Percentiles rank a stretch among this genome's conserved stretches.
phyloP scores from a whole-genome alignment of 1,140 invertebrate species.

The Steinernema khuongi region DNA sequence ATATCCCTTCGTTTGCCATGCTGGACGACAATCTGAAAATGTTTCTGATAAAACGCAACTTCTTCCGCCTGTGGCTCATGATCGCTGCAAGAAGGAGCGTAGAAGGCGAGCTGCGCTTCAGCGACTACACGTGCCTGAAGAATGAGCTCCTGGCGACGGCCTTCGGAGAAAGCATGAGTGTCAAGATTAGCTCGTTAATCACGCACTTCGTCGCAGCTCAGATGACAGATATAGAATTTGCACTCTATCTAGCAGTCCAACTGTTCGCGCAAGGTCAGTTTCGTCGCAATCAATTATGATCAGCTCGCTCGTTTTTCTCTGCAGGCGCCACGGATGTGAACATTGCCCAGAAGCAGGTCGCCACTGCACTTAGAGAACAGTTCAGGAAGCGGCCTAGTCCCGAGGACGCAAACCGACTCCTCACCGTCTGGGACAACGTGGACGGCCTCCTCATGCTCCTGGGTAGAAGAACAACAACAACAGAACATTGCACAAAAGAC shows the following conservation, averaged over 20 bases:
- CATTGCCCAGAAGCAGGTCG: neutral
- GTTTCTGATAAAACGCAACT: neutral
- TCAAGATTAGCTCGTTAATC: neutral
- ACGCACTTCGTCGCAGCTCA: neutral
- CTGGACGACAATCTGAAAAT: neutral
- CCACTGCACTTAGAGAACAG: neutral
- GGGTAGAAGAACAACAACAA: neutral
- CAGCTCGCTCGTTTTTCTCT: neutral
- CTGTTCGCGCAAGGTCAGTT: neutral
- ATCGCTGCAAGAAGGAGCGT: neutral
- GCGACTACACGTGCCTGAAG: neutral
- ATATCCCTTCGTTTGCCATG: neutral
- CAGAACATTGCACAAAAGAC: neutral
- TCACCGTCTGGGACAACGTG: neutral
- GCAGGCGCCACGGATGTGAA: neutral
- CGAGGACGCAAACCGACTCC: neutral
- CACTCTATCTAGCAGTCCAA: neutral
- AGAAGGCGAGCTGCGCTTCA: neutral
- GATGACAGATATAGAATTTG: conserved; percentile 1
- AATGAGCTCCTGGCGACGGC: neutral
- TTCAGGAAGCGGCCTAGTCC: neutral
- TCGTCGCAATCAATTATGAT: neutral
- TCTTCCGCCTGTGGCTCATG: conserved; percentile 3
- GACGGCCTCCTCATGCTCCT: neutral
- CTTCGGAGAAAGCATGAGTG: neutral